Evolutionary conservation across 1,140 invertebrate genomes (phyloP).

Genomic region (Tribolium madens): DNA sequence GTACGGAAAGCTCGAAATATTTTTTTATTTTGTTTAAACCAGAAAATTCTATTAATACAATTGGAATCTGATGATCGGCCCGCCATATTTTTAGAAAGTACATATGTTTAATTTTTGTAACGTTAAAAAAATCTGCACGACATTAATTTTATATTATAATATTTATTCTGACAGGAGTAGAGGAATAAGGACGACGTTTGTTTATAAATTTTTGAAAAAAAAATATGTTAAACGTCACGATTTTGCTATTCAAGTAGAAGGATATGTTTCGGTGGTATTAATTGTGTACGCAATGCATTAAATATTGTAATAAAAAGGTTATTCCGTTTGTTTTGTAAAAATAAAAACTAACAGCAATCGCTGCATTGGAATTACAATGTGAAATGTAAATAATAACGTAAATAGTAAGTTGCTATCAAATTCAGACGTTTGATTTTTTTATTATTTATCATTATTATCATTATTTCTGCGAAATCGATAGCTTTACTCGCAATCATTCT

Average conservation of each 20-base stretch:
- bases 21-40: constrained; percentile 38
- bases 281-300: constrained; percentile 13
- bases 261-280: constrained; percentile 1
- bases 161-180: background rate
- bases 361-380: constrained; percentile 2
- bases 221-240: background rate
- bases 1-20: constrained; percentile 25
- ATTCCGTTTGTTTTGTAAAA: no score
- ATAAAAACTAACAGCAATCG: constrained; percentile 9
- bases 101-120: constrained; percentile 25
- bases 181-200: background rate
- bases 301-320: constrained; percentile 34
- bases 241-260: constrained; percentile 9
- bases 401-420: constrained; percentile 17
- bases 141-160: constrained; percentile 17
- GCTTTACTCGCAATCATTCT: background rate
- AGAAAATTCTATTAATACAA: constrained; percentile 39
- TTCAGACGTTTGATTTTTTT: constrained; percentile 2
- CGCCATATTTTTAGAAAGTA: constrained; percentile 35
- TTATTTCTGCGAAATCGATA: background rate
- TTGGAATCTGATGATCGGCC: constrained; percentile 29
- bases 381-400: constrained; percentile 14
- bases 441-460: background rate
- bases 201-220: constrained; percentile 17
- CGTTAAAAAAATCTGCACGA: background rate